Conservation (phyloP, 2,888 invertebrate genomes). For the Sesia apiformis region DNA sequence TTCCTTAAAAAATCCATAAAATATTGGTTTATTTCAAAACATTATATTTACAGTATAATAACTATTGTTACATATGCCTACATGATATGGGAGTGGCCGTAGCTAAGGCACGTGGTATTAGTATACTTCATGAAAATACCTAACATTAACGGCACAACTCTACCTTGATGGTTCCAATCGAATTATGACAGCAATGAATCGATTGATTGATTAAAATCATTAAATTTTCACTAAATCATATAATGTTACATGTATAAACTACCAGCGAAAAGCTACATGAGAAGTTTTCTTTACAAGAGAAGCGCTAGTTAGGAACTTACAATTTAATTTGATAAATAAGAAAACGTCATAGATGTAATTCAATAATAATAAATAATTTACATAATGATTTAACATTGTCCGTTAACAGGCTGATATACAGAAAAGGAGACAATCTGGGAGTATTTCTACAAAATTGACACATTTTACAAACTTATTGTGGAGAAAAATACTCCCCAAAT, state of each 20-base stretch:
- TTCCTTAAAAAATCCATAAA: slow-evolving; percentile 73
- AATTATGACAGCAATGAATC: slow-evolving; percentile 24
- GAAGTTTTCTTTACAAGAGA: slow-evolving; percentile 46
- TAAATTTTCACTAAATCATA: slow-evolving; percentile 35
- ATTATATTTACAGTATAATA: slow-evolving; percentile 65
- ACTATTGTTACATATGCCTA: slow-evolving; percentile 66
- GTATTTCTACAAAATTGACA: slow-evolving; percentile 45
- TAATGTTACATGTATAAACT: slow-evolving; percentile 34
- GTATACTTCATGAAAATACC: slow-evolving; percentile 33
- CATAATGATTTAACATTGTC: slow-evolving; percentile 48
- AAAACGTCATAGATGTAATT: slow-evolving; percentile 38
- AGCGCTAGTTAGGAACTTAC: slow-evolving; percentile 72
- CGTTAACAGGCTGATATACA: slow-evolving; percentile 23
- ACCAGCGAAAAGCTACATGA: slow-evolving; percentile 41
- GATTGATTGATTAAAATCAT: slow-evolving; percentile 17
- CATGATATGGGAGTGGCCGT: slow-evolving; percentile 66
- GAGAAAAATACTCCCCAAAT: slow-evolving; percentile 58
- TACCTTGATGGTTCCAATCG: slow-evolving; percentile 19
- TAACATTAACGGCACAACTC: neutral
- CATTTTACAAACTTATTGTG: slow-evolving; percentile 14
- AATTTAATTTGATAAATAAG: slow-evolving; percentile 66
- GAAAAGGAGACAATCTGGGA: slow-evolving; percentile 44
- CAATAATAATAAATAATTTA: slow-evolving; percentile 55
- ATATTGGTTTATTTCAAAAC: slow-evolving; percentile 72
- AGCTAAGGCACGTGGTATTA: slow-evolving; percentile 67